Evolutionary conservation across 2,113 vertebrate species (phyloP).

Genomic region (Jacana jacana): DNA sequence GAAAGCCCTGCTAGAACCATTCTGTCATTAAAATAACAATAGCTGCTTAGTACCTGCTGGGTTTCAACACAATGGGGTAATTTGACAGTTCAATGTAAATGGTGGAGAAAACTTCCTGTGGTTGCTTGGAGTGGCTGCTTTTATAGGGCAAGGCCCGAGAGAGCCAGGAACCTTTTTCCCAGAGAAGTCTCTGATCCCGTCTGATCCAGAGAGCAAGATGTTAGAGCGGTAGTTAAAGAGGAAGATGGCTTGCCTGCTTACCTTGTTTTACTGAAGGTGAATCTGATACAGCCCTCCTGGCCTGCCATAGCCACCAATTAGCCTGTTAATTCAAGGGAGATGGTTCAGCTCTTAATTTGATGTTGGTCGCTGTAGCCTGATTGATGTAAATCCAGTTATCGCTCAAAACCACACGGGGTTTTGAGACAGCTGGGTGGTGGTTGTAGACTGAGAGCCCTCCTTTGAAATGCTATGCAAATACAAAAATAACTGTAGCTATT

Average conservation of each 20-base stretch:
- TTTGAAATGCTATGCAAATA: background rate
- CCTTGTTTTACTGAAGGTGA: background rate
- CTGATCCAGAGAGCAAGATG: background rate
- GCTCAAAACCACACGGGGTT: background rate
- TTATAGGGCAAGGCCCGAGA: background rate
- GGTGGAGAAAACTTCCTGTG: background rate
- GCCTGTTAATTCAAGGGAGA: background rate
- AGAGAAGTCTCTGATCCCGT: background rate
- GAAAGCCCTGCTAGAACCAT: background rate
- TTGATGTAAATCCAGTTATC: background rate
- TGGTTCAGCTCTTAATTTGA: background rate
- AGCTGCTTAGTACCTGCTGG: background rate
- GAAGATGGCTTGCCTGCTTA: background rate
- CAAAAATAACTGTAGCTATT: background rate
- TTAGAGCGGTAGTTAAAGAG: background rate
- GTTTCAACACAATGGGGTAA: background rate
- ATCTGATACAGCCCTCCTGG: background rate
- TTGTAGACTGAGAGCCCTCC: background rate
- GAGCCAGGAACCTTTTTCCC: background rate
- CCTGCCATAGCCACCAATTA: background rate
- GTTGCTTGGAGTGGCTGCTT: background rate
- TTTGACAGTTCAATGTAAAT: background rate
- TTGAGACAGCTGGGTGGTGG: background rate
- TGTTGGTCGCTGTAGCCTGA: background rate
- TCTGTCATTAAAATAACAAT: slow-evolving; percentile 5